These are phyloP conservation scores for Festucalex cinctus DNA, from an alignment of 2,113 vertebrate species.

Conservation along the genomic window DNA sequence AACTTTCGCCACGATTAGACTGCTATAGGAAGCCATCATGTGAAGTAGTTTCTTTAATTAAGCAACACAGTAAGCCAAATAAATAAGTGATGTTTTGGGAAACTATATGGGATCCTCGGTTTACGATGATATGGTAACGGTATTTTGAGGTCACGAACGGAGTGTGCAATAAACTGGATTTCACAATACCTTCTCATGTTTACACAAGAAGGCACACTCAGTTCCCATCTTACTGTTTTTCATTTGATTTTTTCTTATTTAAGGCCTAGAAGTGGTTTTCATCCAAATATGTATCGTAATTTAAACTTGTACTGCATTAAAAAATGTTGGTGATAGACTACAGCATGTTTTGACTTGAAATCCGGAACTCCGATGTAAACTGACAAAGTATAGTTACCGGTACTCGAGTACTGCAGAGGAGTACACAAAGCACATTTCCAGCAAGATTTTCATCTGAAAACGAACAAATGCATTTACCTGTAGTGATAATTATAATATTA, in stretches of 20 bases:
- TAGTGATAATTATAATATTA: background rate
- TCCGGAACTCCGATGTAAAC: background rate
- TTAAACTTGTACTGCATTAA: background rate
- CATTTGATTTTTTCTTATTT: background rate
- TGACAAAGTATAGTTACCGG: background rate
- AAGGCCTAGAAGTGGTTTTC: background rate
- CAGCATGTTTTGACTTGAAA: background rate
- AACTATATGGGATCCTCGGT: background rate
- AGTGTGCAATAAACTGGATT: no score
- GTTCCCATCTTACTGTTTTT: background rate
- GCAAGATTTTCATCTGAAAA: background rate
- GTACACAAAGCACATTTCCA: background rate
- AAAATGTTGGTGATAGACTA: background rate
- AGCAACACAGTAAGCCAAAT: conserved; percentile 45
- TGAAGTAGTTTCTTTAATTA: conserved; percentile 48
- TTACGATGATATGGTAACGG: background rate
- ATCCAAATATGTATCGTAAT: background rate
- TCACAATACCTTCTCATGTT: background rate
- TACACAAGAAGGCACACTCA: background rate
- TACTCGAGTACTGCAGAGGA: background rate
- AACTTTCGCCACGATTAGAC: background rate
- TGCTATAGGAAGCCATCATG: conserved; percentile 5
- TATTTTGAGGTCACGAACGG: background rate
- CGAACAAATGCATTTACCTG: background rate
- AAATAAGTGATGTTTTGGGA: conserved; percentile 37